These are phyloP conservation scores for Betta splendens DNA, from an alignment of 2,797 vertebrate species.

Conservation along the genomic window DNA sequence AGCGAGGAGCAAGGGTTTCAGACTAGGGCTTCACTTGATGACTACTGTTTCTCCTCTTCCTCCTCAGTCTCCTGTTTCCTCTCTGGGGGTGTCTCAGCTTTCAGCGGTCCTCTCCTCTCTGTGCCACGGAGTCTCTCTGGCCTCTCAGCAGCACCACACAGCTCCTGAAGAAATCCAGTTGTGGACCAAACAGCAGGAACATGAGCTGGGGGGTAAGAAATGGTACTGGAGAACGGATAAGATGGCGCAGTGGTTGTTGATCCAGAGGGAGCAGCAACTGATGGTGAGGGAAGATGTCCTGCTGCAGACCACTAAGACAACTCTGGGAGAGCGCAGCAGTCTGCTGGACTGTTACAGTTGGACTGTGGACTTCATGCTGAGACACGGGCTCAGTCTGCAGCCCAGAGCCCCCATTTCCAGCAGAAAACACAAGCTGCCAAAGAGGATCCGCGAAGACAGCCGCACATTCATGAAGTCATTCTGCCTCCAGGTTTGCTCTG, in stretches of 20 bases:
- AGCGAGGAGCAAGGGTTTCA: no score
- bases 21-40: no score
- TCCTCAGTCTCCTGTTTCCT: neutral
- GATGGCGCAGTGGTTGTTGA: conserved; percentile 86
- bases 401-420: conserved; percentile 37
- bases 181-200: conserved; percentile 68
- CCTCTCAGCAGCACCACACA: conserved; percentile 70
- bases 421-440: conserved; percentile 64
- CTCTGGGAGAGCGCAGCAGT: conserved; percentile 41
- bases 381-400: conserved; percentile 79
- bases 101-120: conserved; percentile 82
- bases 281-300: conserved; percentile 82
- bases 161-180: conserved; percentile 70
- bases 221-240: conserved; percentile 77
- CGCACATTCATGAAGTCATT: conserved; percentile 77
- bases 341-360: conserved; percentile 79
- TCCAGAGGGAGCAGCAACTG: conserved; percentile 88
- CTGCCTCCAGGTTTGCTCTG: conserved; percentile 66
- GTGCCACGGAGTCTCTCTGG: conserved; percentile 82
- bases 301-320: conserved; percentile 81
- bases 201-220: neutral
- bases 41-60: neutral
- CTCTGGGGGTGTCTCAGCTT: conserved; percentile 79
- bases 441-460: conserved; percentile 71
- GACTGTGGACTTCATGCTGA: conserved; percentile 87